Base-by-base conservation (phyloP, 2,888 invertebrate genomes). In the Heliothis peltigera region DNA sequence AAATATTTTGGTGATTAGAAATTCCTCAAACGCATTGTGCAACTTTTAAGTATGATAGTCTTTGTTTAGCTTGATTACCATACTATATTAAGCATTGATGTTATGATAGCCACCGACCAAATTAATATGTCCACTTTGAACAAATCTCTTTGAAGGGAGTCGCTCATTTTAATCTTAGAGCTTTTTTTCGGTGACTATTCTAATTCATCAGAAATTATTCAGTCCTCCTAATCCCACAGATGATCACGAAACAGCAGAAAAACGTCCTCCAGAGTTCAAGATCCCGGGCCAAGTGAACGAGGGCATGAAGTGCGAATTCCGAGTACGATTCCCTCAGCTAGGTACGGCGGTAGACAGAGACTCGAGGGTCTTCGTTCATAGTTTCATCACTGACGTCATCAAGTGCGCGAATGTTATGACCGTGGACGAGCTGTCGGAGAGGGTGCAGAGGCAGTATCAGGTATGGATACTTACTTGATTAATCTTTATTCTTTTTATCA, bases 401-500 rank as follows among this genome's bases (percentile, higher is more conserved):
- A 96, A 95, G 77, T 96, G 95, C 77, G 94, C 96, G 44, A 95
- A 96, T 68, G 89, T 94, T 0, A 95, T 96, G 88, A 93, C 95
- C 10, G 96, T 98, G 2, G 98, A 98, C 64, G 98, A 99, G 75
- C 91, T 99, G 35, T 98, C 99, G 0, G 98, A 99, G 85, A 94
- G 97, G 49, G 97, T 98, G 32, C 99, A 99, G 92, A 97, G 98
- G 84, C 98, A 98, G 86, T 99, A 99, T 90, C 97, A 97, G 91
- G 96, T 96, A 8, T 32, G 12, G 10, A 32, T 32, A 12, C 10
- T 12, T 32, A 3, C 2, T 32, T 32, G 12, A 32, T 32, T 3
- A 32, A 32, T 2, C 10, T 0, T 28, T 10, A 7, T 28, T 25
- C 25, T 25, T 25, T n/a, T n/a, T n/a, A n/a, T n/a, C n/a, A n/a